phyloP scores from a whole-genome alignment of 2,113 vertebrate species.

The Pteronura brasiliensis region DNA sequence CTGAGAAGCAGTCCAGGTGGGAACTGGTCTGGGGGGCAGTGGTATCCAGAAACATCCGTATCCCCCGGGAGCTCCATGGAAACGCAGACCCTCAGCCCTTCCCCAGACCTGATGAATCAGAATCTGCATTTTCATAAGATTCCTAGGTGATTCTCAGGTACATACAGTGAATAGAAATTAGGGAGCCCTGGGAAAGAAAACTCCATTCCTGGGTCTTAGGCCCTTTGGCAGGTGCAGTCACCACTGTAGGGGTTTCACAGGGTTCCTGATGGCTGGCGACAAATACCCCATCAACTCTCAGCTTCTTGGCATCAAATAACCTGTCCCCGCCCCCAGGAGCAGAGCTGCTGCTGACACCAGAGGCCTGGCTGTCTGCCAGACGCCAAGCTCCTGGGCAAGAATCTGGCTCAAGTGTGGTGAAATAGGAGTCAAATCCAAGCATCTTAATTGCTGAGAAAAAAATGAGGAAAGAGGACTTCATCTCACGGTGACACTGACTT shows the following conservation, averaged over 20 bases:
- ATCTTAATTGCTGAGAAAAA: background rate
- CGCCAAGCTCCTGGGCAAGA: background rate
- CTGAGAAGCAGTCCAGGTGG: background rate
- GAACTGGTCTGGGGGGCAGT: background rate
- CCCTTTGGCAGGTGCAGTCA: background rate
- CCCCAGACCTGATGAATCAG: background rate
- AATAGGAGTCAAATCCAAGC: background rate
- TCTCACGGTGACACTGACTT: background rate
- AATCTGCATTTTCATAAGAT: background rate
- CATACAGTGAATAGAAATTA: background rate
- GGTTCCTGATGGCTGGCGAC: background rate
- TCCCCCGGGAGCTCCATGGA: background rate
- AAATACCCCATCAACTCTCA: background rate
- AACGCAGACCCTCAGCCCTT: background rate
- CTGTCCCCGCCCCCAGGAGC: background rate
- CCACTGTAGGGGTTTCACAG: background rate
- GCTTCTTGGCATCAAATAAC: conserved; percentile 22
- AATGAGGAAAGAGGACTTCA: conserved; percentile 5
- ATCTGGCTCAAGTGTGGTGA: background rate
- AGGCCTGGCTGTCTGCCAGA: background rate
- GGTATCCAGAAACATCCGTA: background rate
- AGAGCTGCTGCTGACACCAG: background rate
- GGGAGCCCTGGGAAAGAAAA: background rate
- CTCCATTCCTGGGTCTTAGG: background rate
- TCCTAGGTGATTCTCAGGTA: background rate